Evolutionary conservation across 2,888 invertebrate species (phyloP), one percentile per base, ranked within the genome.

Genomic region (Oscheius myriophilus): DNA sequence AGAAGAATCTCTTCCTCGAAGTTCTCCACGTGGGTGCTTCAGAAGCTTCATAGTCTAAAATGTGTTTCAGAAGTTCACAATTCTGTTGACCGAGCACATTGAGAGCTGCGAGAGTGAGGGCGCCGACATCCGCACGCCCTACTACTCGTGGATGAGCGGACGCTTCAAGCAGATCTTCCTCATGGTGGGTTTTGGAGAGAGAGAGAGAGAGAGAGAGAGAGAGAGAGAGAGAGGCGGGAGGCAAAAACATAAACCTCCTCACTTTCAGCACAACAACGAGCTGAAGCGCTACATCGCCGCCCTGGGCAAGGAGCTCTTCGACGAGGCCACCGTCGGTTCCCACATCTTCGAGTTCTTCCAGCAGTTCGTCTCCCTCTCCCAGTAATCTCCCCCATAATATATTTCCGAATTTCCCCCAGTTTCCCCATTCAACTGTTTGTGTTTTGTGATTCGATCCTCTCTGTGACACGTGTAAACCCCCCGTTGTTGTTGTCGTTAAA

Each of bases 261-360:
- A 58, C 82, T 91, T 91, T 46, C 90, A 96, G 96, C 96, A 97
- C 88, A 93, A 95, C 87, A 95, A 95, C 86, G 95, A 96, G 90
- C 95, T 97, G 25, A 94, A 95, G 89, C 94, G 94, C 87, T 96
- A 96, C 90, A 94, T 94, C 88, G 92, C 93, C 79, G 96, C 96
- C 0, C 88, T 98, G 87, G 96, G 96, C 88, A 94, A 94, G 0
- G 90, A 97, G 54, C 91, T 98, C 52, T 98, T 98, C 89, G 96
- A 96, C 88, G 96, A 96, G 82, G 70, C 69, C 21, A 96, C 96
- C 88, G 90, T 96, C 87, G 97, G 97, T 87, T 92, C 93, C 2
- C 95, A 96, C 87, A 95, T 98, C 86, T 89, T 96, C 74, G 95
- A 96, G 87, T 93, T 96, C 69, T 98, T 96, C 90, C 95, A 96